Evolutionary conservation across 1,140 invertebrate genomes (phyloP).

Genomic region (Camponotus pennsylvanicus): DNA sequence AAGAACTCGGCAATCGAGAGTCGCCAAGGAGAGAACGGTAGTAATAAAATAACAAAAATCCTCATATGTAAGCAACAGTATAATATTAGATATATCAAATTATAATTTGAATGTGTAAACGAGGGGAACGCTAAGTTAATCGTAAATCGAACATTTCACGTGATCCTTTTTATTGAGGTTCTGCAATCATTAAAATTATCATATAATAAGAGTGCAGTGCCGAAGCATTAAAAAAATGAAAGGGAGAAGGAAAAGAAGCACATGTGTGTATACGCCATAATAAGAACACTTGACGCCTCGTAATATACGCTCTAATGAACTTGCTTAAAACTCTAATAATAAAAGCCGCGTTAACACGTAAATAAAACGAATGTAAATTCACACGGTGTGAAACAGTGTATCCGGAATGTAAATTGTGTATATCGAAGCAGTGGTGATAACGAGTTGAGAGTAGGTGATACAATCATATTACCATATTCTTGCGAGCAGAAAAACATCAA

Average conservation of each 20-base stretch:
- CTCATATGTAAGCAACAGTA: slow-evolving; percentile 59
- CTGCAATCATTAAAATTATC: slow-evolving; percentile 56
- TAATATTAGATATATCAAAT: slow-evolving; percentile 68
- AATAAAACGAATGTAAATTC: slow-evolving; percentile 54
- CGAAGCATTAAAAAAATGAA: slow-evolving; percentile 34
- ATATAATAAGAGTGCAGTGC: slow-evolving; percentile 66
- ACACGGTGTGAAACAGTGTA: slow-evolving; percentile 59
- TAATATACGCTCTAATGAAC: slow-evolving; percentile 52
- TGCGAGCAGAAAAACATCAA: slow-evolving; percentile 37
- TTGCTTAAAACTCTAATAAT: slow-evolving; percentile 61
- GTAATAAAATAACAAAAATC: slow-evolving; percentile 60
- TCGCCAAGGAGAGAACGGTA: slow-evolving; percentile 41
- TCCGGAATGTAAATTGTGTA: slow-evolving; percentile 79
- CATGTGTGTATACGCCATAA: slow-evolving; percentile 66
- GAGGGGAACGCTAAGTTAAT: slow-evolving; percentile 58
- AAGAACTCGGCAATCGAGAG: slow-evolving; percentile 73
- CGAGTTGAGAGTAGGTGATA: slow-evolving; percentile 27
- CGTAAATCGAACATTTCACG: slow-evolving; percentile 61
- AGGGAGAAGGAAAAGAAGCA: slow-evolving; percentile 32
- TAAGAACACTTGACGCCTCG: slow-evolving; percentile 38
- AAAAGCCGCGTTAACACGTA: slow-evolving; percentile 44
- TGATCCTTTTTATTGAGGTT: slow-evolving; percentile 57
- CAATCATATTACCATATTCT: slow-evolving; percentile 32
- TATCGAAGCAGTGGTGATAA: slow-evolving; percentile 65
- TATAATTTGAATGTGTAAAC: slow-evolving; percentile 68